Percentiles rank a stretch among this genome's conserved stretches.
phyloP scores from a whole-genome alignment of 1,140 invertebrate genomes.

The Hyles euphorbiae region DNA sequence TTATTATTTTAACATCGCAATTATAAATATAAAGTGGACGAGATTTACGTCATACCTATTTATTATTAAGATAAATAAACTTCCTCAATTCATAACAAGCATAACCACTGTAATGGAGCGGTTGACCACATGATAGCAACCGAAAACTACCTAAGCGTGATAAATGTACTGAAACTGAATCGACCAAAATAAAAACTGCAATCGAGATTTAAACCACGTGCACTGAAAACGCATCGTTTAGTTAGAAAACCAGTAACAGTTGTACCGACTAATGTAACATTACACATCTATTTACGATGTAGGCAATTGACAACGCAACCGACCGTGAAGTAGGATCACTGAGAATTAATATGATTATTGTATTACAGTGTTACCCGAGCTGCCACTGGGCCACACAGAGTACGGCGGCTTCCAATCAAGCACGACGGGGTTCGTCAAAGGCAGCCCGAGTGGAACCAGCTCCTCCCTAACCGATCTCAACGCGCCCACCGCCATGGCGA shows the following conservation, averaged over 20 bases:
- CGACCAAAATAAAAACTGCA: no score
- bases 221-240: no score
- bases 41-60: slow-evolving; percentile 15
- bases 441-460: slow-evolving; percentile 58
- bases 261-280: no score
- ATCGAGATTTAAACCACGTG: no score
- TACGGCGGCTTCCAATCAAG: slow-evolving; percentile 60
- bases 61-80: slow-evolving; percentile 20
- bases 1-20: slow-evolving; percentile 7
- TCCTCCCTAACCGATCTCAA: slow-evolving; percentile 69
- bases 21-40: slow-evolving; percentile 1
- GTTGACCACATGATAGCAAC: slow-evolving; percentile 28
- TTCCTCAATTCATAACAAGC: slow-evolving; percentile 24
- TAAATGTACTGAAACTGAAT: no score
- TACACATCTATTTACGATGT: no score
- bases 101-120: slow-evolving; percentile 28
- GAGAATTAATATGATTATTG: slow-evolving; percentile 13
- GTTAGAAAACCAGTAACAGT: no score
- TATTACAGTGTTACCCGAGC: slow-evolving; percentile 66
- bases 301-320: no score
- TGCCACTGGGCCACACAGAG: slow-evolving; percentile 66
- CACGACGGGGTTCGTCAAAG: slow-evolving; percentile 49
- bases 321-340: no score
- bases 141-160: neutral
- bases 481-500: slow-evolving; percentile 44